These are phyloP conservation scores for Brachionichthys hirsutus DNA, from an alignment of 2,113 vertebrate species.

Conservation along the genomic window DNA sequence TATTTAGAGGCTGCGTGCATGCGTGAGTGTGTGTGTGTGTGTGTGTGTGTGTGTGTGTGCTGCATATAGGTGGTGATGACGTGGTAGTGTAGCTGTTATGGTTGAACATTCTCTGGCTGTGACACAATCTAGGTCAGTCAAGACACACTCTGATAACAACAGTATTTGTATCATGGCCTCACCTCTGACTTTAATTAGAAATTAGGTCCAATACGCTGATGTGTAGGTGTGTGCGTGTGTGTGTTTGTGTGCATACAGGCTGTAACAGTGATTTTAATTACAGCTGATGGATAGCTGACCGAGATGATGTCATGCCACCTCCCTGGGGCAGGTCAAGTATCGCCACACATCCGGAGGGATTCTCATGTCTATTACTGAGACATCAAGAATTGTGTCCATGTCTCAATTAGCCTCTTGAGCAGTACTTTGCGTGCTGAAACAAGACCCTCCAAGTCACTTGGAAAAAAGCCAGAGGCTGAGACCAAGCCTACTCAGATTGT, in stretches of 20 bases:
- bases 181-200: constrained; percentile 47
- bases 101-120: constrained; percentile 46
- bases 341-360: constrained; percentile 28
- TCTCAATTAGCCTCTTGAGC: constrained; percentile 38
- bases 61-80: not conserved
- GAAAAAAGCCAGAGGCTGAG: constrained; percentile 28
- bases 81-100: constrained; percentile 10
- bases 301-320: constrained; percentile 33
- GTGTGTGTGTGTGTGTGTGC: too few species aligned
- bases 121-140: constrained; percentile 32
- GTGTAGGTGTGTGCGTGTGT: too few species aligned
- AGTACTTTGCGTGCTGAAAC: constrained; percentile 15
- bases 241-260: too few species aligned
- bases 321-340: constrained; percentile 34
- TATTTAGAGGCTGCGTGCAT: too few species aligned
- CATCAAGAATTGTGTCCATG: constrained; percentile 20
- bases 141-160: constrained; percentile 46
- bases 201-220: too few species aligned
- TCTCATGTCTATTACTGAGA: constrained; percentile 41
- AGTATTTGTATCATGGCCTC: constrained; percentile 36
- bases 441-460: constrained; percentile 27
- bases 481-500: constrained; percentile 23
- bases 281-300: constrained; percentile 36
- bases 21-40: too few species aligned
- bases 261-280: constrained; percentile 41